A percentile compares a stretch with the other conserved stretches of the same genome.
These are phyloP conservation scores for Heliconius melpomene DNA, from an alignment of 1,140 invertebrate species.

Conservation along the genomic window DNA sequence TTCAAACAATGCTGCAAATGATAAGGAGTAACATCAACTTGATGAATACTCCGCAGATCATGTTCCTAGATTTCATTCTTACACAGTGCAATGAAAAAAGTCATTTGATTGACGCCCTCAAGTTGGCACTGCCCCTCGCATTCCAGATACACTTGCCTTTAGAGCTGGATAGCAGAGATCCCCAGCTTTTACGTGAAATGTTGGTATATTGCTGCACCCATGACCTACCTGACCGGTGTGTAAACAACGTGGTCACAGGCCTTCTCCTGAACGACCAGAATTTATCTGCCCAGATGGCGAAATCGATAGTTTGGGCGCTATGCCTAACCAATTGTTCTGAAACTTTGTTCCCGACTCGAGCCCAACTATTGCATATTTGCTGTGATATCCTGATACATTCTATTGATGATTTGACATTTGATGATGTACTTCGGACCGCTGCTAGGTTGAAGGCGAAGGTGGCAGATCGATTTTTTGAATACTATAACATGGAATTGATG, in stretches of 20 bases:
- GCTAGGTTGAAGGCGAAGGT: slow-evolving; percentile 71
- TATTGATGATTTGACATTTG: slow-evolving; percentile 67
- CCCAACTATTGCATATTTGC: slow-evolving; percentile 72
- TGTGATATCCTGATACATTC: slow-evolving; percentile 71
- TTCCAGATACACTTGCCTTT: slow-evolving; percentile 82
- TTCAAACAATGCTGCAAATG: slow-evolving; percentile 84
- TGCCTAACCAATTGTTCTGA: slow-evolving; percentile 71
- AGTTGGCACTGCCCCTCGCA: slow-evolving; percentile 83
- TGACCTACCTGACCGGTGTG: slow-evolving; percentile 74
- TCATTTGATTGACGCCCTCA: slow-evolving; percentile 83
- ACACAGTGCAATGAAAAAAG: slow-evolving; percentile 62
- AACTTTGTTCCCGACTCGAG: slow-evolving; percentile 61
- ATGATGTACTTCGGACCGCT: slow-evolving; percentile 76
- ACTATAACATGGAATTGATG: slow-evolving; percentile 83
- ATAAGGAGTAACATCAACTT: slow-evolving; percentile 83
- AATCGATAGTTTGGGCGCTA: slow-evolving; percentile 79
- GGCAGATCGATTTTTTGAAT: slow-evolving; percentile 72
- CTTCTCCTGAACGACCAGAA: slow-evolving; percentile 68
- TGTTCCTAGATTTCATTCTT: slow-evolving; percentile 83
- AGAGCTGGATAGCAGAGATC: slow-evolving; percentile 81
- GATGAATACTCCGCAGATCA: slow-evolving; percentile 82
- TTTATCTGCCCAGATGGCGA: slow-evolving; percentile 71
- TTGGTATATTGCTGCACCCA: slow-evolving; percentile 78
- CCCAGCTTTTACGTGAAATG: slow-evolving; percentile 77
- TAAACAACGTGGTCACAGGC: slow-evolving; percentile 76